Percentiles rank a stretch among this genome's conserved stretches.
These are phyloP conservation scores for Taxidea taxus DNA, from an alignment of 2,113 vertebrate species.

Conservation along the genomic window DNA sequence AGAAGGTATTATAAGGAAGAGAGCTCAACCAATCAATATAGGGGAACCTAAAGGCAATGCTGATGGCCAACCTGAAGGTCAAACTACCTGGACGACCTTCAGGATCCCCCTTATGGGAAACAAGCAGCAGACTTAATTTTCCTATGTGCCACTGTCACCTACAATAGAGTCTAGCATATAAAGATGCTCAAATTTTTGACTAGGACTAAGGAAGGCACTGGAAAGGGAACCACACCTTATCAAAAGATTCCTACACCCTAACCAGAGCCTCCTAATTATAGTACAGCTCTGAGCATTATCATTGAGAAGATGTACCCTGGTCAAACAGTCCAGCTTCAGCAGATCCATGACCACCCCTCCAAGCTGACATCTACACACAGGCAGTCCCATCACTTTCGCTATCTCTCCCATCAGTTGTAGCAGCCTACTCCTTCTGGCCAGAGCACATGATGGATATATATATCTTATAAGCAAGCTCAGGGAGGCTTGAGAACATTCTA, in stretches of 20 bases:
- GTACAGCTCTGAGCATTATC: background rate
- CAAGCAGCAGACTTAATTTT: background rate
- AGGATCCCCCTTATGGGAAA: background rate
- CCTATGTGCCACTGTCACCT: background rate
- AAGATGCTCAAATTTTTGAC: background rate
- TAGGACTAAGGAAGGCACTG: background rate
- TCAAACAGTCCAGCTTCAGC: background rate
- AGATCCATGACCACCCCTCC: background rate
- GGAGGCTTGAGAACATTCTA: background rate
- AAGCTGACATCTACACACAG: background rate
- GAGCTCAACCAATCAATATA: background rate
- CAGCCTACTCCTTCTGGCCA: background rate
- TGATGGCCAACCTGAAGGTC: background rate
- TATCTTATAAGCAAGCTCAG: background rate
- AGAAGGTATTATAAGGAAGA: background rate
- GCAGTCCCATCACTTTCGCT: background rate
- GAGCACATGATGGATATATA: background rate
- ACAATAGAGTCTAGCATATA: background rate
- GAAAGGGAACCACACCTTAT: background rate
- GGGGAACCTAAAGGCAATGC: background rate
- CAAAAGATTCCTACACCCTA: background rate
- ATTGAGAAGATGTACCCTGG: background rate
- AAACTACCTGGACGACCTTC: background rate
- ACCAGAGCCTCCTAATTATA: background rate
- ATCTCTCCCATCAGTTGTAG: background rate